Evolutionary conservation across 2,888 invertebrate genomes (phyloP), one percentile per base, ranked within the genome.

Genomic region (Terebella lapidaria): DNA sequence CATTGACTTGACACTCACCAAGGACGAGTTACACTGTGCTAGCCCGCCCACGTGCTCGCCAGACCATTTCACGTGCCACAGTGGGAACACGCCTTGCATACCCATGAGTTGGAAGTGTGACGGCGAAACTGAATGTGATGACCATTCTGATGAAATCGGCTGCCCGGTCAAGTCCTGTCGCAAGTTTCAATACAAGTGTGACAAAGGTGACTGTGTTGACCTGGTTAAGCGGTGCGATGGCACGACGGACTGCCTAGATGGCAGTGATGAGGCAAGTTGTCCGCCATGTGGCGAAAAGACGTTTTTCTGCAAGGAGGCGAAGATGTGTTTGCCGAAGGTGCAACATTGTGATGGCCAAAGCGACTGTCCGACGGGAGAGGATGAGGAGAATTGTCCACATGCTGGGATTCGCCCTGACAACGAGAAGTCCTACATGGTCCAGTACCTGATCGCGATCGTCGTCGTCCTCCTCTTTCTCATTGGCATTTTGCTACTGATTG

Each of bases 61-160:
- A 1, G 71, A 74, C 75, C 92, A 94, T 79, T 96, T 96, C 82
- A 89, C 91, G 71, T 97, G 96, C 77, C 88, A 87, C 52, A 94
- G 94, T 77, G 94, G 94, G 3, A 89, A 91, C 72, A 84, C 87
- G 15, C 84, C 86, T 0, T 97, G 96, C 75, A 94, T 96, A 65
- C 92, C 93, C 0, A 84, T 91, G 57, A 90, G 92, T 87, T 96
- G 95, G 95, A 89, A 92, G 1, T 97, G 96, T 78, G 96, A 96
- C 79, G 91, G 94, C 0, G 91, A 91, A 69, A 56, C 72, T 1
- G 79, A 81, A 60, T 81, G 81, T 65, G 64, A 68, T 4, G 81
- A 81, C 62, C 64, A 68, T n/a, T 76, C 77, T 0, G 80, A 80
- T 57, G 80, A 81, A 64, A 62, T 65, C 27, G 67, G 73, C 62